Evolutionary conservation across 2,797 vertebrate genomes (phyloP), one percentile per base, ranked within the genome.

Genomic region (Distichodus sexfasciatus): DNA sequence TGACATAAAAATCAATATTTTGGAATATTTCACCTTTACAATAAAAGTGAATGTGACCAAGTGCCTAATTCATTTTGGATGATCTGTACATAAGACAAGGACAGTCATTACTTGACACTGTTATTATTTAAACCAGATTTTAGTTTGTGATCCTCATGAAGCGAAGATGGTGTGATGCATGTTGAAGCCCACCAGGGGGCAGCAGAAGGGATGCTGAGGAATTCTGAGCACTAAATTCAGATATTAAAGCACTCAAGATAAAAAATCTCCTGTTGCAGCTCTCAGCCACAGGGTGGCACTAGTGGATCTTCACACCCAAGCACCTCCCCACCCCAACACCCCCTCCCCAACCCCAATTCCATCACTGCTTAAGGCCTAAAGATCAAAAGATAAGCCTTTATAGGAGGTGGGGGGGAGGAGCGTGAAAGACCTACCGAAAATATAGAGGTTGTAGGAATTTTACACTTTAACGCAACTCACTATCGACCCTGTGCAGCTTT

Each of bases 1-100:
- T 95, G 94, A 94, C 90, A 91, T 90, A 14, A 55, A 50, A 58
- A 26, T 81, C 87, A 93, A 93, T 94, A 72, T 78, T 96, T 97
- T 96, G 88, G 91, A 95, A 96, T 95, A 94, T 95, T 85, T 89
- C 90, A 93, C 92, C 90, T 96, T 97, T 96, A 95, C 91, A 96
- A 95, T 91, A 90, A 92, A 92, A 90, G 84, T 88, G 84, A 92
- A 90, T 66, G 87, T 92, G 88, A 88, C 80, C 87, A 85, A 72
- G 79, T 82, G 79, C 81, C 71, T 84, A 60, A 65, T 69, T 77
- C 61, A 76, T 85, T 81, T 51, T 82, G 6, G 12, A 12, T 1
- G 33, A 38, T 55, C 28, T 55, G 6, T 4, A 12, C n/a, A 21
- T 24, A 41, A 51, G 41, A 40, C 31, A 7, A 38, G 28, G 41